These are phyloP conservation scores for Gambusia holbrooki DNA, from an alignment of 2,113 vertebrate species.

Conservation along the genomic window DNA sequence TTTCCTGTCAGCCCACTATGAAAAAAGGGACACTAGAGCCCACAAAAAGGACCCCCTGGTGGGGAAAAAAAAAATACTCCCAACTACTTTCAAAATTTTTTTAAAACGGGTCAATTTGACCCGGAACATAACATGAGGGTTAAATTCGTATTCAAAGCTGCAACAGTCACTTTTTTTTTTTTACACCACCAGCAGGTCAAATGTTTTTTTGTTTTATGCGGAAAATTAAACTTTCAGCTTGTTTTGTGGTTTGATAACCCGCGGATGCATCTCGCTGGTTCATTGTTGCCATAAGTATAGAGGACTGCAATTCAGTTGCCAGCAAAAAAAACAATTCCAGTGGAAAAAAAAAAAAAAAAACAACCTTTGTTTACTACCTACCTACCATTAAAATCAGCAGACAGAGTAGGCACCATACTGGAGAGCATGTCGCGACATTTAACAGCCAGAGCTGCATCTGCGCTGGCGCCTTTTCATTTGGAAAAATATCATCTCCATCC, in stretches of 20 bases:
- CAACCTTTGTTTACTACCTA: neutral
- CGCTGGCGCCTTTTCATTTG: neutral
- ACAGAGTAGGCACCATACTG: neutral
- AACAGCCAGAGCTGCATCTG: neutral
- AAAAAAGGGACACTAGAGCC: too few species aligned
- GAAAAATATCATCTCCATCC: neutral
- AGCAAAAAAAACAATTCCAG: neutral
- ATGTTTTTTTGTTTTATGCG: neutral
- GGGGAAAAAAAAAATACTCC: too few species aligned
- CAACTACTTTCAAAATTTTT: too few species aligned
- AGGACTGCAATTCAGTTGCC: neutral
- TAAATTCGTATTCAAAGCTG: neutral
- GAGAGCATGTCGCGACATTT: neutral
- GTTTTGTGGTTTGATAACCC: neutral
- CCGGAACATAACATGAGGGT: too few species aligned
- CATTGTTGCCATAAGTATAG: neutral
- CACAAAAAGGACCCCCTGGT: too few species aligned
- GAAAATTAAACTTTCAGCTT: neutral
- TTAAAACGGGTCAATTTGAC: too few species aligned
- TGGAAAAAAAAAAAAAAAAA: too few species aligned
- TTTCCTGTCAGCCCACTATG: too few species aligned
- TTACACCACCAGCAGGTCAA: constrained; percentile 1
- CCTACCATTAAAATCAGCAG: neutral
- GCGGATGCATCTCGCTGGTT: neutral
- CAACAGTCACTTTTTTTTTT: neutral